Percentiles rank a stretch among this genome's conserved stretches.
phyloP scores from a whole-genome alignment of 2,888 invertebrate species.

The Ornithoptera priamus region DNA sequence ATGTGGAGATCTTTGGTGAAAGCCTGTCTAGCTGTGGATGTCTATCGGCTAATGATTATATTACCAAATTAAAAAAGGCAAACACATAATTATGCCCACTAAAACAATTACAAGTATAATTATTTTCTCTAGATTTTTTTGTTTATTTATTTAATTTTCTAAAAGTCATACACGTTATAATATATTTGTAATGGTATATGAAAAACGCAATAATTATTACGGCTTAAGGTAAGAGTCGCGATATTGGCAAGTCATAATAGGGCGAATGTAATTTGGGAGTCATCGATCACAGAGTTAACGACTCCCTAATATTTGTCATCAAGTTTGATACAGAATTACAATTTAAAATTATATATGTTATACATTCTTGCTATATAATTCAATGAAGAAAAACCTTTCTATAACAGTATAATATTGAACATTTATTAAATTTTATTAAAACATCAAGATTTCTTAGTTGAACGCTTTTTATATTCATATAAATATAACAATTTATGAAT shows the following conservation, averaged over 20 bases:
- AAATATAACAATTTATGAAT: not conserved
- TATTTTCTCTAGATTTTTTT: too few species aligned
- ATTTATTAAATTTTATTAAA: not conserved
- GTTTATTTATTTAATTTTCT: too few species aligned
- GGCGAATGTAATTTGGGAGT: slow-evolving; percentile 1
- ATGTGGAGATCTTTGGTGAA: too few species aligned
- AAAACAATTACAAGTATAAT: too few species aligned
- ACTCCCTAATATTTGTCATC: not conserved
- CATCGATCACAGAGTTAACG: slow-evolving; percentile 1
- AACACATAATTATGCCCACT: too few species aligned
- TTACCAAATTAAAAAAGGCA: too few species aligned
- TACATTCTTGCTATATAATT: not conserved
- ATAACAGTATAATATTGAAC: not conserved
- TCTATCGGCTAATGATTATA: too few species aligned
- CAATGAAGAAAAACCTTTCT: not conserved
- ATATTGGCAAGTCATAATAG: not conserved
- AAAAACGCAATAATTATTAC: not conserved
- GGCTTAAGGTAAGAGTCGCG: slow-evolving; percentile 1
- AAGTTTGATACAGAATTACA: slow-evolving; percentile 1
- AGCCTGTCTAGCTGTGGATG: too few species aligned
- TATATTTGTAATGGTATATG: not conserved
- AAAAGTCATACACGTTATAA: too few species aligned
- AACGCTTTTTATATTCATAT: too few species aligned
- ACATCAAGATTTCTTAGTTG: too few species aligned
- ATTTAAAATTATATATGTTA: not conserved